Conservation (phyloP, 2,113 vertebrate genomes). For the Nannospalax galili region DNA sequence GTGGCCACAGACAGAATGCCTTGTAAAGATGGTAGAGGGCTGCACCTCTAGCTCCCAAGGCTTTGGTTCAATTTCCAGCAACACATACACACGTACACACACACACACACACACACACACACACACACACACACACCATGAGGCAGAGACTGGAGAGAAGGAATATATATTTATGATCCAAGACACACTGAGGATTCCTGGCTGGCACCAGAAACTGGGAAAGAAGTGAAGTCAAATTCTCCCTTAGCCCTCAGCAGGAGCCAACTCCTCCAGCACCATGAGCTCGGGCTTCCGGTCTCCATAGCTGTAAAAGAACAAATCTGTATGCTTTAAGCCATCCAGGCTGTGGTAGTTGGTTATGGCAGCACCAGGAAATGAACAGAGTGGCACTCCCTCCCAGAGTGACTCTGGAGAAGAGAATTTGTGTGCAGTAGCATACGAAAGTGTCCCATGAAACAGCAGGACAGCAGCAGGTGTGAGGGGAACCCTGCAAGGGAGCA, state of each 20-base stretch:
- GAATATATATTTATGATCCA: too few relatives aligned
- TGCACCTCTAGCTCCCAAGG: too few relatives aligned
- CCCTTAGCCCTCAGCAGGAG: not conserved
- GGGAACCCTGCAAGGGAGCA: not conserved
- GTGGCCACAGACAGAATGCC: not conserved
- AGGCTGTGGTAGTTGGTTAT: not conserved
- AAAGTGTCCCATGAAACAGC: too few relatives aligned
- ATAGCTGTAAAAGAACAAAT: not conserved
- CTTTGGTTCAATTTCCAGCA: too few relatives aligned
- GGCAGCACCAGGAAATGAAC: not conserved
- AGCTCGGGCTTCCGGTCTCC: not conserved
- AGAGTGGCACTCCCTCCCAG: not conserved
- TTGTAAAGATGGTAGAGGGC: not conserved
- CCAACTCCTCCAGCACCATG: not conserved
- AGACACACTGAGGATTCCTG: not conserved
- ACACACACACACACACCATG: too few relatives aligned
- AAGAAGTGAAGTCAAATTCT: not conserved
- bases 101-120: not conserved
- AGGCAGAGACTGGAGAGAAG: not conserved
- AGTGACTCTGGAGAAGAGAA: not conserved
- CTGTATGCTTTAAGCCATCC: not conserved
- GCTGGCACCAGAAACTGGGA: not conserved
- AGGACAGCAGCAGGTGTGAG: not conserved
- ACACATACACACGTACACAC: too few relatives aligned
- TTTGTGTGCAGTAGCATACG: not conserved